Base-by-base conservation (phyloP, 2,113 vertebrate genomes). In the Rhea americana region DNA sequence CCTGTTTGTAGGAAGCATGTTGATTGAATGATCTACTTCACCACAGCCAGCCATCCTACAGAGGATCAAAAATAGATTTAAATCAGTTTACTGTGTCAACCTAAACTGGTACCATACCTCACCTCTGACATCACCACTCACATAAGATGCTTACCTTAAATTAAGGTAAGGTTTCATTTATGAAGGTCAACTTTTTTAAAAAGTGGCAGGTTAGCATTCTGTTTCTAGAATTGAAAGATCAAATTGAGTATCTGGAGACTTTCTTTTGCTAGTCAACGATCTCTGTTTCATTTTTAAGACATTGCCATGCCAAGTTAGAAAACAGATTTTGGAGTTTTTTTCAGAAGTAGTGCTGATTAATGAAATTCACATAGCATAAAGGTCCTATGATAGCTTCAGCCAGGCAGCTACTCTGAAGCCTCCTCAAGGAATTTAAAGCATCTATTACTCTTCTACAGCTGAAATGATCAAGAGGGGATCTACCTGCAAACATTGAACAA, bases 21-120 rank as follows among this genome's bases (percentile, higher is more conserved):
- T 99, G 97, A 98, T 87, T 0, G 98, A 98, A 88, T 98, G 97
- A 97, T 99, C 98, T 85, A 99, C 94, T 94, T 99, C 98, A 45
- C 98, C 98, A 97, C 98, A 98, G 96, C 98, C 98, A 87, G 99
- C 99, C 99, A 99, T 99, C 96, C 99, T 99, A 96, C 45, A 87
- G 75, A 96, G 45, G 55, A 91, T 25, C 70, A 94, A 83, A 96
- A 37, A 76, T 0, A 90, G 35, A 82, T 35, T 79, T 77, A 43
- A 19, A 43, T 90, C 77, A 89, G 74, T 78, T 90, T 50, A 59
- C 11, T 68, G 20, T 22, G 12, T 85, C 78, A 80, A 26, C 51
- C 56, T 51, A 5, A 63, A 82, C 37, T n/a, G 67, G 63, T 9
- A 87, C 48, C 30, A 84, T 1, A 1, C 24, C 66, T 61, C 59